Base-by-base conservation (phyloP, 2,113 vertebrate species). In the Proteles cristata region DNA sequence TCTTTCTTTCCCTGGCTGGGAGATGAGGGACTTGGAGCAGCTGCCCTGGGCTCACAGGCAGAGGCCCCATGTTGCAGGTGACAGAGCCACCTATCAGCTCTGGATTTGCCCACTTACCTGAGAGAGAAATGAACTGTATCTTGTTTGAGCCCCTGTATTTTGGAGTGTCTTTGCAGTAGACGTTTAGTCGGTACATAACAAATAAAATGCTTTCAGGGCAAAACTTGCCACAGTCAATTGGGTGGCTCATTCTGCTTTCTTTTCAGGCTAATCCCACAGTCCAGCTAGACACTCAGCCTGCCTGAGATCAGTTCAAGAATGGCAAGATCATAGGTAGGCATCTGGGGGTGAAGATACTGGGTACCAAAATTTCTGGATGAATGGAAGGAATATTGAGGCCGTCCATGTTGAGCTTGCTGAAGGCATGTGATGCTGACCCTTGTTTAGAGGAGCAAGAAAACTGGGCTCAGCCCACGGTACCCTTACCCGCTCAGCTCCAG, bases 401-500 rank as follows among this genome's bases (percentile, higher is more conserved):
- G 43, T 35, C 16, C 19, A 48, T 28, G 4, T 26, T 71, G 53
- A 63, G n/a, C 48, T 55, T 35, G 25, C 31, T 43, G 43, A 0
- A 48, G 35, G 17, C 65, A 4, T 5, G 63, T 1, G 16, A 11
- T 43, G 31, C 77, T 45, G 69, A 35, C 10, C 39, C 53, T 8
- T 26, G 5, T 45, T 55, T 50, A 8, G 10, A 53, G 53, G 45
- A 66, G 11, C 4, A 50, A 26, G 21, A 79, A 11, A 33, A 4
- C 3, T 0, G 12, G 82, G 23, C 19, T 45, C 61, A 23, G 35
- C 19, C 39, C 86, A 5, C 8, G 50, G 28, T 53, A 26, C n/a
- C 19, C 97, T 98, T 97, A 99, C 99, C 98, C 98, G 95, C 76
- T 79, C 96, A 4, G 98, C 94, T 4, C 96, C 97, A 0, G 98